phyloP scores from a whole-genome alignment of 53 echinoderm and acorn worm genomes.

The Glandiceps talaboti region DNA sequence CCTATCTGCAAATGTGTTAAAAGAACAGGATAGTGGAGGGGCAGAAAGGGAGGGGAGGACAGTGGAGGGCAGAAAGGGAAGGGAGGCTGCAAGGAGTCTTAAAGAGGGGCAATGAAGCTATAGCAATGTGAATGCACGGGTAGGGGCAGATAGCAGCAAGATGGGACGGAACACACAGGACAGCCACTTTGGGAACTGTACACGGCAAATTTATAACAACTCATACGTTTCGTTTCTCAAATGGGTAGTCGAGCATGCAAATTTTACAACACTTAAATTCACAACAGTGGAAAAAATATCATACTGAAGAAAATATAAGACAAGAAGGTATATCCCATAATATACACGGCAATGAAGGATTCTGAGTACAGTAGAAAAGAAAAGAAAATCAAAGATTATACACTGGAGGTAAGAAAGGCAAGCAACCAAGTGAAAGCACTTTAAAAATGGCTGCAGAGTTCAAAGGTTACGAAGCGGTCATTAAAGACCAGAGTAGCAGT shows the following conservation, averaged over 20 bases:
- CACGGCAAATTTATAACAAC: too few species aligned
- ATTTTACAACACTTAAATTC: not conserved
- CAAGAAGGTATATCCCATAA: not conserved
- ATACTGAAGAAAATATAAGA: not conserved
- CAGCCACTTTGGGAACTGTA: not conserved
- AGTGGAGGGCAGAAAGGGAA: not conserved
- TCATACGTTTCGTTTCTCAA: too few species aligned
- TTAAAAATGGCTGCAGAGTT: not conserved
- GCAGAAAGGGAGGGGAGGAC: not conserved
- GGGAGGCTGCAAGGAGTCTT: too few species aligned
- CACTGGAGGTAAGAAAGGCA: not conserved
- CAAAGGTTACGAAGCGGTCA: not conserved
- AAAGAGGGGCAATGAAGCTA: too few species aligned
- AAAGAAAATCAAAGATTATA: not conserved
- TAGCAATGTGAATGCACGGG: too few species aligned
- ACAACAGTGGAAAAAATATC: not conserved
- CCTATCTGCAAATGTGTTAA: not conserved
- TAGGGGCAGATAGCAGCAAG: not conserved
- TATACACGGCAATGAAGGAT: not conserved
- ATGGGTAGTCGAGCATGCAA: too few species aligned
- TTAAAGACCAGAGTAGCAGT: too few species aligned
- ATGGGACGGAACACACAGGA: not conserved
- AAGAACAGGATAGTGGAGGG: not conserved
- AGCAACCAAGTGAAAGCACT: not conserved
- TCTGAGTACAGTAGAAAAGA: too few species aligned